These are phyloP conservation scores for Theodoxus fluviatilis DNA, from an alignment of 2,888 invertebrate species.

Conservation along the genomic window DNA sequence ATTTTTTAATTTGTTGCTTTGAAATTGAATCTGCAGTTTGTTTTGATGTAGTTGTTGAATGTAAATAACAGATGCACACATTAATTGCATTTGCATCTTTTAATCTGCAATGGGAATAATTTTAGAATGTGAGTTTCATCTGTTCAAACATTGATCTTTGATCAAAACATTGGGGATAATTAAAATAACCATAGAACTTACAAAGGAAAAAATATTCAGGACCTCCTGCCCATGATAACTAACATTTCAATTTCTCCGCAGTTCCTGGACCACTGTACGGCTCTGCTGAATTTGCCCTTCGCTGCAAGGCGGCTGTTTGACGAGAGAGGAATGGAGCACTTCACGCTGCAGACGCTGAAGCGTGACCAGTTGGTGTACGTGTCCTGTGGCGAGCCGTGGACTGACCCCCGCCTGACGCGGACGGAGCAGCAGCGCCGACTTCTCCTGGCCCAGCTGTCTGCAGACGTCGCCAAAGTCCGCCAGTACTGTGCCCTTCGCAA, in stretches of 20 bases:
- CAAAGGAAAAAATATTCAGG: too few species aligned
- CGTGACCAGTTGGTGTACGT: constrained; percentile 62
- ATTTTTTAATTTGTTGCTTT: too few species aligned
- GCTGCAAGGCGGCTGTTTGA: constrained; percentile 64
- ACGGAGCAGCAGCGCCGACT: constrained; percentile 61
- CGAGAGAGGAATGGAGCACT: constrained; percentile 60
- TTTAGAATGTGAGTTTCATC: not conserved
- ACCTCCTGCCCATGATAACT: too few species aligned
- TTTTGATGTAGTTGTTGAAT: too few species aligned
- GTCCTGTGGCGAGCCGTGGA: constrained; percentile 64
- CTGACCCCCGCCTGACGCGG: constrained; percentile 59
- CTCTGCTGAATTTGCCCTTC: constrained; percentile 59
- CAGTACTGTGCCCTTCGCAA: constrained; percentile 60
- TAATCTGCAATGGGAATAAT: not conserved
- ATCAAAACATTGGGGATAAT: too few species aligned
- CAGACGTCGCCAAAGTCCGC: constrained; percentile 61
- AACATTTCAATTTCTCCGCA: constrained; percentile 37
- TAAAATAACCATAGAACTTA: not conserved
- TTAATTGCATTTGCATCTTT: not conserved
- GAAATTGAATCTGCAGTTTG: too few species aligned
- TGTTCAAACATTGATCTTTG: not conserved
- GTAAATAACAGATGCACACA: not conserved
- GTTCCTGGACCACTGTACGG: constrained; percentile 64
- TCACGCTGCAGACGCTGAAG: constrained; percentile 52
- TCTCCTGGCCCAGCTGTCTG: constrained; percentile 59